These are phyloP conservation scores for Halcyon chelicuti DNA, from an alignment of 2,797 vertebrate genomes.

Conservation along the genomic window DNA sequence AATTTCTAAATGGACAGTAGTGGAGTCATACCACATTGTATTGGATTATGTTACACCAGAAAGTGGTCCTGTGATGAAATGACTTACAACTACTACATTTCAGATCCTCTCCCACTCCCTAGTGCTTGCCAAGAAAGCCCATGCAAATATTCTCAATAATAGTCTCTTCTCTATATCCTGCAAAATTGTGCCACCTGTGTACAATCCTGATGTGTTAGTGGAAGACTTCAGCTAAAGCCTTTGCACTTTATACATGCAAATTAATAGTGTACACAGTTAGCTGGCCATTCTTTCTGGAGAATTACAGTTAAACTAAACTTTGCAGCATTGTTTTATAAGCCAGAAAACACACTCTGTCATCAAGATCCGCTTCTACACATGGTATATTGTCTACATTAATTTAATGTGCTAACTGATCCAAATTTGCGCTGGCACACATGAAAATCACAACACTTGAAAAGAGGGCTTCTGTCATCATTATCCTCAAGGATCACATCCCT, in stretches of 20 bases:
- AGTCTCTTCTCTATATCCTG: neutral
- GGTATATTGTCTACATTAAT: neutral
- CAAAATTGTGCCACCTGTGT: neutral
- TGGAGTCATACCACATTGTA: neutral
- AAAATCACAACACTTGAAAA: neutral
- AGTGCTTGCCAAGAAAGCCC: neutral
- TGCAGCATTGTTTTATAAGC: neutral
- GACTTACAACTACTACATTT: neutral
- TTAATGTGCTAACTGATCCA: neutral
- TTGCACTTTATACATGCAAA: neutral
- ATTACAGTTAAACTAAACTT: neutral
- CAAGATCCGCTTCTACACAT: neutral
- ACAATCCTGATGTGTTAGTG: neutral
- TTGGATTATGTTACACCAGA: neutral
- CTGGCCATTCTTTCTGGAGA: neutral
- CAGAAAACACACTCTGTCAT: neutral
- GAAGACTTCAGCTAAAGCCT: neutral
- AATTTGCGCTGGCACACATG: neutral
- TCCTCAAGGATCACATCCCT: neutral
- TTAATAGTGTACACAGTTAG: neutral
- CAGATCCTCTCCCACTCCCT: neutral
- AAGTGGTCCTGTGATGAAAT: neutral
- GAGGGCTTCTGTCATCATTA: neutral
- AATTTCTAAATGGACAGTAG: neutral
- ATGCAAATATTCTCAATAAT: neutral